phyloP scores from a whole-genome alignment of 2,113 vertebrate genomes.

The Pseudopodoces humilis region DNA sequence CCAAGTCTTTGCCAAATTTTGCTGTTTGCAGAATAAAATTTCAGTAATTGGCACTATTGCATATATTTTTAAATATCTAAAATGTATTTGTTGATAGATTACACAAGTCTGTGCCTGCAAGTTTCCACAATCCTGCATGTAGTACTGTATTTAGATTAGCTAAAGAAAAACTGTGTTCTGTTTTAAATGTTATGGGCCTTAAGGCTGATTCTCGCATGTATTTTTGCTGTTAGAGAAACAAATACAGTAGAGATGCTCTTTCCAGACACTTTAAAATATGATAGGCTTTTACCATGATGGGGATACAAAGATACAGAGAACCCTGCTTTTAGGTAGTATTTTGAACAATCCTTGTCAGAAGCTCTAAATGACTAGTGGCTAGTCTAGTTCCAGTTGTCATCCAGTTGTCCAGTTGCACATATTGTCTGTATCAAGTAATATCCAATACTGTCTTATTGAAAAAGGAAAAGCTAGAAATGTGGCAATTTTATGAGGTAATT shows the following conservation, averaged over 20 bases:
- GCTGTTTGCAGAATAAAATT: background rate
- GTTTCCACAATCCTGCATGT: background rate
- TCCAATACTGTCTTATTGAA: background rate
- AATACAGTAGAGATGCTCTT: background rate
- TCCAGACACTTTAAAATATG: background rate
- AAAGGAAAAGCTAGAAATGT: background rate
- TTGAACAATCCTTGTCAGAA: background rate
- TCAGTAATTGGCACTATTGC: background rate
- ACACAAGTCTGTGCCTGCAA: background rate
- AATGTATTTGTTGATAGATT: background rate
- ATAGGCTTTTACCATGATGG: background rate
- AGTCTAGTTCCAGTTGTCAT: background rate
- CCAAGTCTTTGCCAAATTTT: background rate
- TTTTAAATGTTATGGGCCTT: background rate
- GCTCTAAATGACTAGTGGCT: background rate
- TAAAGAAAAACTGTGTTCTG: background rate
- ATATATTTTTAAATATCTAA: background rate
- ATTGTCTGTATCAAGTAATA: background rate
- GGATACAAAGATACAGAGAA: background rate
- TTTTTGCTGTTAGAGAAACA: background rate
- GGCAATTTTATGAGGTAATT: background rate
- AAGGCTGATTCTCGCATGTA: background rate
- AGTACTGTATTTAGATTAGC: background rate
- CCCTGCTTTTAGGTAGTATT: background rate
- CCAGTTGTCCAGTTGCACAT: background rate